Base-by-base conservation (phyloP, 1,140 invertebrate genomes). In the Diorhabda elongata region DNA sequence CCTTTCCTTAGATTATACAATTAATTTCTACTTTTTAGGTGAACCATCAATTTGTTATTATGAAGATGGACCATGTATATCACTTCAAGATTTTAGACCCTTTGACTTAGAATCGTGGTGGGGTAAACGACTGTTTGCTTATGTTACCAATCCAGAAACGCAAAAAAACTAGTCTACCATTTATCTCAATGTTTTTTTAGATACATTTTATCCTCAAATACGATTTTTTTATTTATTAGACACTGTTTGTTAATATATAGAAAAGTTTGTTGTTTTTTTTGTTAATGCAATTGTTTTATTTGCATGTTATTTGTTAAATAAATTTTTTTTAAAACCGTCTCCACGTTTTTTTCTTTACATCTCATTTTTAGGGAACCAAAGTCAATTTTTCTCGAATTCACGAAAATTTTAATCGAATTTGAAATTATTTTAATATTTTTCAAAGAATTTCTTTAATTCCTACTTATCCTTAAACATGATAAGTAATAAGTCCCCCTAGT, bases 91-190 rank as follows among this genome's bases (percentile, higher is more conserved):
- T 78, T 94, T 94, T 77, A 91, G 92, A 76, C 91, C 92, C 5
- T 94, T 94, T 77, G 92, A 94, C 82, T 82, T 95, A 74, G 92
- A 94, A 77, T 89, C 91, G 8, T 95, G 92, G 91, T 95, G 92
- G 92, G 92, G 92, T 58, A 91, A 92, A 78, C 82, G 92, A 72
- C 82, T 94, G 59, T 79, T 76, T 71, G 76, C 70, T 9, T 74
- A 75, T 47, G 77, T 79, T 26, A 79, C 77, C 0, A 67, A 47
- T 60, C 43, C 65, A 45, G 65, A 42, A 42, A 61, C 26, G 26
- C 26, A 41, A 8, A 11, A 61, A 61, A 61, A 61, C 43, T 61
- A 45, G 62, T 44, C 11, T 45, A 47, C 44, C 42, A 11, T 11
- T 64, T 26, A 42, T 64, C 11, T 44, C 42, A 60, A 60, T n/a